phyloP scores from a whole-genome alignment of 2,113 vertebrate genomes.

The Okapia johnstoni region DNA sequence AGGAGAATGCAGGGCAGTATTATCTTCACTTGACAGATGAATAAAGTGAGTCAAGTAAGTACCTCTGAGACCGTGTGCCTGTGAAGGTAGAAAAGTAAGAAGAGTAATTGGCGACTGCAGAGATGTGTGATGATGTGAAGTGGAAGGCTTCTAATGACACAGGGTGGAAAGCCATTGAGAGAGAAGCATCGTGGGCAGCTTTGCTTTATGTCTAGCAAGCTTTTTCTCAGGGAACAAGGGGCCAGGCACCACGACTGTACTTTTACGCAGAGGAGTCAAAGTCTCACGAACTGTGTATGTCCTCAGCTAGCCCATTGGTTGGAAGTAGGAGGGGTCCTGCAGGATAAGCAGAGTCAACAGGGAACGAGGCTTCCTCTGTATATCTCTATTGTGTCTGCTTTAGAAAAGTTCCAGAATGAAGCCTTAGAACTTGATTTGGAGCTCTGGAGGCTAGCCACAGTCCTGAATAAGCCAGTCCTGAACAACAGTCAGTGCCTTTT shows the following conservation, averaged over 20 bases:
- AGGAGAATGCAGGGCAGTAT: not conserved
- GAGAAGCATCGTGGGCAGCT: not conserved
- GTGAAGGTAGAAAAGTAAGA: not conserved
- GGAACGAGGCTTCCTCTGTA: not conserved
- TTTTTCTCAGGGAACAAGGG: not conserved
- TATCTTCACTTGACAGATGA: not conserved
- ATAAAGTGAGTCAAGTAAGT: not conserved
- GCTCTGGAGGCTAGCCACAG: not conserved
- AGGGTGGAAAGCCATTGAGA: not conserved
- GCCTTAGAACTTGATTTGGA: not conserved
- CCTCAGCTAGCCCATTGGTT: not conserved
- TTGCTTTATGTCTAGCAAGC: not conserved
- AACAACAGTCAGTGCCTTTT: not conserved
- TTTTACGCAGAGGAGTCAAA: conserved; percentile 7
- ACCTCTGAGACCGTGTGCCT: not conserved
- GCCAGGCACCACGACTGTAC: not conserved
- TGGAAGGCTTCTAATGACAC: not conserved
- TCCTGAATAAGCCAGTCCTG: not conserved
- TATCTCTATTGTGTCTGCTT: not conserved
- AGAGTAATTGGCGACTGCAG: not conserved
- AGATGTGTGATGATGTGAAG: not conserved
- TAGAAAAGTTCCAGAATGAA: conserved; percentile 2
- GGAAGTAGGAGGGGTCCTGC: not conserved
- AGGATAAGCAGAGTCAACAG: not conserved
- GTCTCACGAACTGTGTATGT: not conserved